Base-by-base conservation (phyloP, 2,888 invertebrate genomes). In the Macrosoma leucophasiata region DNA sequence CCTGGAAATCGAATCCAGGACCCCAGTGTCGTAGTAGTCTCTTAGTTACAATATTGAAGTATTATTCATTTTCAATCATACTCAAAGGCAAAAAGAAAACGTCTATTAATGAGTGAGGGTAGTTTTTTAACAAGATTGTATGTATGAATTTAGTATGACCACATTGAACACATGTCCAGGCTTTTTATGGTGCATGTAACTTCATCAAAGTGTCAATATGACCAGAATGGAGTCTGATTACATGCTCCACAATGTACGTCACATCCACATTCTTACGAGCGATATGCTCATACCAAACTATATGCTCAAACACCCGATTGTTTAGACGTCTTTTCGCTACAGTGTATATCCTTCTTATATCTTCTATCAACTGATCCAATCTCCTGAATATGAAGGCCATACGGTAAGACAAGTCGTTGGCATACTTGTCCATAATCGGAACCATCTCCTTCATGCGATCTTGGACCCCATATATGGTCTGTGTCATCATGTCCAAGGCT, bases 231-330 rank as follows among this genome's bases (percentile, higher is more conserved):
- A 51, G 4, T 2, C 41, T 13, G 8, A 55, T 29, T 3, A 61
- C 23, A 29, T 47, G 36, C 36, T 70, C 63, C 17, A 58, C 46
- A 2, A 58, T 52, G 48, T 69, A 67, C 0, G 58, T 49, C 6
- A 67, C 35, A 39, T 69, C 68, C 7, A 62, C 22, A 48, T 59
- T 43, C 37, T 50, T 46, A 11, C 48, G 43, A 13, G 50, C 20
- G 8, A 43, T 4, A 43, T 62, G 43, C 14, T 51, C 28, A 48
- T 65, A 66, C 45, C 55, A 54, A 2, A 42, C 5, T 1, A 63
- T 11, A 13, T 46, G 36, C 1, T 35, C 11, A 33, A 35, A 33
- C 2, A 52, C 35, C 1, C 19, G 28, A 4, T 14, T 14, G 6
- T 9, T 15, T 0, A 2, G 1, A 0, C 4, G 0, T 2, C 12